Percentiles rank a stretch among this genome's conserved stretches.
These are phyloP conservation scores for Mesaphorura yosii DNA, from an alignment of 1,140 invertebrate species.

Conservation along the genomic window DNA sequence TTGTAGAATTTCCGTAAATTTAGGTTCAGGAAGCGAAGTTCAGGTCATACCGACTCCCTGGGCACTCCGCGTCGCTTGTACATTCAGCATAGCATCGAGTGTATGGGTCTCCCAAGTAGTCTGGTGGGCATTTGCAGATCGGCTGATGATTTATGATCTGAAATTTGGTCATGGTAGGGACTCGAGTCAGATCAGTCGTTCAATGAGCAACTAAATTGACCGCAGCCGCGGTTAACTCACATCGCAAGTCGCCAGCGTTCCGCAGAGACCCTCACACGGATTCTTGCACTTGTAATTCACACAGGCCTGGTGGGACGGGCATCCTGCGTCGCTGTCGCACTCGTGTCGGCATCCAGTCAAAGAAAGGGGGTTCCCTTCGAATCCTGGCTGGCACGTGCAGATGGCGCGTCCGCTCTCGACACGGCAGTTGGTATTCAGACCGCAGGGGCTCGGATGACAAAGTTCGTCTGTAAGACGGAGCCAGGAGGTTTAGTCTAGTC, in stretches of 20 bases:
- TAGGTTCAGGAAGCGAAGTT: too few species aligned
- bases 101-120: slow-evolving; percentile 34
- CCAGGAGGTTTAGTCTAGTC: not conserved
- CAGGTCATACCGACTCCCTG: slow-evolving; percentile 31
- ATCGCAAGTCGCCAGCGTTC: slow-evolving; percentile 33
- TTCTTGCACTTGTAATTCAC: slow-evolving; percentile 34
- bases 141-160: slow-evolving; percentile 8
- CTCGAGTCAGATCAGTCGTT: too few species aligned
- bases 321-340: slow-evolving; percentile 25
- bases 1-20: not conserved
- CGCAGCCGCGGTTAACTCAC: slow-evolving; percentile 34
- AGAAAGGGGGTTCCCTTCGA: slow-evolving; percentile 49
- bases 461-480: slow-evolving; percentile 55
- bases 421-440: slow-evolving; percentile 37
- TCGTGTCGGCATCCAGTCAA: slow-evolving; percentile 24
- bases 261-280: slow-evolving; percentile 34
- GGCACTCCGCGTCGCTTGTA: slow-evolving; percentile 36
- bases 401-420: slow-evolving; percentile 56
- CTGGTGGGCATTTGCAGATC: not conserved
- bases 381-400: slow-evolving; percentile 57
- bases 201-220: too few species aligned
- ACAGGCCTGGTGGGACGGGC: slow-evolving; percentile 33
- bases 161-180: too few species aligned
- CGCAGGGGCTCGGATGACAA: slow-evolving; percentile 66
- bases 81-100: slow-evolving; percentile 35